Conservation (phyloP, 2,888 invertebrate genomes). For the Spialia ferax region DNA sequence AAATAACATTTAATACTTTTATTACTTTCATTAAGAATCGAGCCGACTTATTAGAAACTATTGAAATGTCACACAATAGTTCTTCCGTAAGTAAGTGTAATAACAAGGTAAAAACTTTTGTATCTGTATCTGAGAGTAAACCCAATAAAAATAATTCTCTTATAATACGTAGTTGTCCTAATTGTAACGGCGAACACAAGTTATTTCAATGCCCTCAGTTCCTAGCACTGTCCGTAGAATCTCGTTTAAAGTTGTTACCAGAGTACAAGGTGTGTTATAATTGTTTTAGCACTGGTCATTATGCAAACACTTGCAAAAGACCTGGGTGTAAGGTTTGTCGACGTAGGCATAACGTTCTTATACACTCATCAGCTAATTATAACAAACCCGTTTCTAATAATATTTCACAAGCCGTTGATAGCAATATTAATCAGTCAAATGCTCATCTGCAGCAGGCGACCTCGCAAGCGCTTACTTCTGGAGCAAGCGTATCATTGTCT, state of each 20-base stretch:
- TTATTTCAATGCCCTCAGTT: neutral
- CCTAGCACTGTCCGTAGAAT: neutral
- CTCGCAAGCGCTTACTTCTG: neutral
- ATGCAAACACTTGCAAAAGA: slow-evolving; percentile 1
- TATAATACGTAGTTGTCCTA: neutral
- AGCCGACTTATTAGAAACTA: neutral
- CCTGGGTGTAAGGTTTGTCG: slow-evolving; percentile 23
- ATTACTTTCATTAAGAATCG: neutral
- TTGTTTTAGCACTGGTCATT: slow-evolving; percentile 1
- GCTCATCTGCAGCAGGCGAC: neutral
- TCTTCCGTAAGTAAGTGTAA: neutral
- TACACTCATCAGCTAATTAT: neutral
- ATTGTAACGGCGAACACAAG: neutral
- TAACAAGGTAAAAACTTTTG: neutral
- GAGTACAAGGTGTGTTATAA: slow-evolving; percentile 4
- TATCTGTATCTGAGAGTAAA: neutral
- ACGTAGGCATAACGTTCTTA: slow-evolving; percentile 9
- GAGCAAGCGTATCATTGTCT: neutral
- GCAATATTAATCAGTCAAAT: neutral
- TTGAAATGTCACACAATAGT: neutral
- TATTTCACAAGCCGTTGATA: neutral
- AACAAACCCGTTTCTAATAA: neutral
- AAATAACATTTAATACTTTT: slow-evolving; percentile 5
- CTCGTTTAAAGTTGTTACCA: neutral
- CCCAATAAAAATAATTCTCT: neutral